Conservation (phyloP, 2,888 invertebrate genomes). For the Stenurella melanura region DNA sequence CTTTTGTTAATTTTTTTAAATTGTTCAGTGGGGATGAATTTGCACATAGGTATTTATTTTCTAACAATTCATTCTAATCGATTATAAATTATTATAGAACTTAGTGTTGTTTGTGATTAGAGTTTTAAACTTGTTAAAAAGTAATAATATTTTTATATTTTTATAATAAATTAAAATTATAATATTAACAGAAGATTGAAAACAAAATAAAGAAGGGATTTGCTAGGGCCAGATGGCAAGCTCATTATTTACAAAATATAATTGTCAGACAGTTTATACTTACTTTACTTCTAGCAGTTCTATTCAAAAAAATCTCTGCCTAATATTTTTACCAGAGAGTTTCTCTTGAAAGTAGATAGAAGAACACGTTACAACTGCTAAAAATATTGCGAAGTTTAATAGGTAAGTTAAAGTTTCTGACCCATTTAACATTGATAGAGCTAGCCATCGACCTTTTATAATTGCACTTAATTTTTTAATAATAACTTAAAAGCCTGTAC, state of each 20-base stretch:
- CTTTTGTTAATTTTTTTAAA: slow-evolving; percentile 47
- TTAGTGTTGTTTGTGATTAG: slow-evolving; percentile 8
- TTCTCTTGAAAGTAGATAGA: neutral
- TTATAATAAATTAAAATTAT: neutral
- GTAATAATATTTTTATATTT: slow-evolving; percentile 27
- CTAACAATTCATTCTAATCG: slow-evolving; percentile 28
- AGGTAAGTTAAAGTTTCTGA: slow-evolving; percentile 10
- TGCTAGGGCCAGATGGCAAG: slow-evolving; percentile 8
- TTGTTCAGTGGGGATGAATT: neutral
- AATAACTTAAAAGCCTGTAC: slow-evolving; percentile 35
- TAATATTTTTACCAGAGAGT: too few relatives aligned
- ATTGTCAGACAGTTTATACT: neutral
- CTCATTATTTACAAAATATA: neutral
- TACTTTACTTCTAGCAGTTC: too few relatives aligned
- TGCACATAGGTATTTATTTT: slow-evolving; percentile 13
- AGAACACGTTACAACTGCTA: neutral
- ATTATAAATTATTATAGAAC: neutral
- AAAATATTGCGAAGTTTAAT: neutral
- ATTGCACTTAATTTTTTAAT: slow-evolving; percentile 20
- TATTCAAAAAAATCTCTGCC: too few relatives aligned
- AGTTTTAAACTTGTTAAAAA: slow-evolving; percentile 13
- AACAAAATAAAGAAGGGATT: slow-evolving; percentile 30
- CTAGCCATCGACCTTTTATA: neutral
- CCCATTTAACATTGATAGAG: neutral
- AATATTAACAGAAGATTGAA: slow-evolving; percentile 45